Conservation (phyloP, 2,797 vertebrate genomes). For the Eupleurogrammus muticus region DNA sequence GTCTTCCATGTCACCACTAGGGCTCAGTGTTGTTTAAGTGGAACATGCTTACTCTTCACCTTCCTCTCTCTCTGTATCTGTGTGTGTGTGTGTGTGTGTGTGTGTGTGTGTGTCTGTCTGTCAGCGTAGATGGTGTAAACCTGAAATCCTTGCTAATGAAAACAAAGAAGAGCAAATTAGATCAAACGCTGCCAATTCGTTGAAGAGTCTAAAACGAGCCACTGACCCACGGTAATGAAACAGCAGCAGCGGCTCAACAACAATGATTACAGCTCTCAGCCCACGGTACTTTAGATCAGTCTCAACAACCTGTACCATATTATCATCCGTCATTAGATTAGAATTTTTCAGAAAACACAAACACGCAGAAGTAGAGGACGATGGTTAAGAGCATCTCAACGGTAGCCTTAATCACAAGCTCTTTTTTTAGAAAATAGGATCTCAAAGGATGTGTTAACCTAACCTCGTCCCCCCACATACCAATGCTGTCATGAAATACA, state of each 20-base stretch:
- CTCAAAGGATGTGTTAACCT: not conserved
- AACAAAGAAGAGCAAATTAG: not conserved
- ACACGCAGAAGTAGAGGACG: conserved; percentile 5
- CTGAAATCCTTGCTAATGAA: not conserved
- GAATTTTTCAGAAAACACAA: conserved; percentile 13
- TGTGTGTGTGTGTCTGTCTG: not conserved
- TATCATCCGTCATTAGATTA: conserved; percentile 4
- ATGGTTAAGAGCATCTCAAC: conserved; percentile 13
- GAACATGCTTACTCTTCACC: not conserved
- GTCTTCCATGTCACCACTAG: conserved; percentile 51
- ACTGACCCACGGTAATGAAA: conserved; percentile 45
- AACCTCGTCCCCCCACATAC: not conserved
- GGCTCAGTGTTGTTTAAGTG: conserved; percentile 55
- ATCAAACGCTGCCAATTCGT: not conserved
- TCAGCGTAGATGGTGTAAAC: not conserved
- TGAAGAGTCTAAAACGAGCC: not conserved
- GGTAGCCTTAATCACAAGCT: not conserved
- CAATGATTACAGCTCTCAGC: not conserved
- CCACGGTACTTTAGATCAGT: conserved; percentile 4
- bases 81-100: not conserved
- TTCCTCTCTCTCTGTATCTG: too few species aligned
- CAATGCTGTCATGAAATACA: conserved; percentile 5
- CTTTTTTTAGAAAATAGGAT: conserved; percentile 1
- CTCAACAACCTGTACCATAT: not conserved
- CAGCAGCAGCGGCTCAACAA: not conserved